Evolutionary conservation across 2,888 invertebrate species (phyloP), one percentile per base, ranked within the genome.

Genomic region (Mythimna pallens): DNA sequence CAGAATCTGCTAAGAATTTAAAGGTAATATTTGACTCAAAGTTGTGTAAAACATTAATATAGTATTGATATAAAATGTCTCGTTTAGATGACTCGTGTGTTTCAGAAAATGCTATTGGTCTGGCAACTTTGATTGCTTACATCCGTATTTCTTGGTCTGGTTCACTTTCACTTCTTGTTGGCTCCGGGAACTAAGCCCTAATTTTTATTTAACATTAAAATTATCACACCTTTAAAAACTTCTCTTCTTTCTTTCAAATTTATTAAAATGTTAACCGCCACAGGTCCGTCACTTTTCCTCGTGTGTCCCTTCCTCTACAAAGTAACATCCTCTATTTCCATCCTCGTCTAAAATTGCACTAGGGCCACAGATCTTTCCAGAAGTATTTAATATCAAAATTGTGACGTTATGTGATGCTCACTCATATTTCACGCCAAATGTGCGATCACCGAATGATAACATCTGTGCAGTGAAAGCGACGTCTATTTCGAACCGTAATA

Each of bases 391-490:
- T 47, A 58, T 40, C 25, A n/a, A 43, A 72, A 57, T 43, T 36
- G 69, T 76, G 59, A 57, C 14, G 59, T n/a, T 67, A 22, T 59
- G 22, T 17, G 57, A 58, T 64, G 61, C 47, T 58, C 76, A 72
- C 65, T 79, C 71, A 77, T 82, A 80, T 80, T 84, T 77, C 76
- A 82, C 82, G 76, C 61, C 65, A 73, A 74, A 66, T 66, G 70
- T 75, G 61, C 43, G 74, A 70, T 81, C 70, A 68, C 62, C 67
- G 58, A 50, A 50, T 65, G 73, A 76, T 82, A 82, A 73, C 73
- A 81, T 59, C 50, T 61, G 61, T 57, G 52, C 25, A 73, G 84
- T 78, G 86, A 87, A 87, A 87, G 87, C 68, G 57, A 58, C 71
- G 55, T 50, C 70, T 65, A 78, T 78, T 86, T 80, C 69, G 78